These are phyloP conservation scores for Tipula helvola DNA, from an alignment of 2,888 invertebrate genomes.

Conservation along the genomic window DNA sequence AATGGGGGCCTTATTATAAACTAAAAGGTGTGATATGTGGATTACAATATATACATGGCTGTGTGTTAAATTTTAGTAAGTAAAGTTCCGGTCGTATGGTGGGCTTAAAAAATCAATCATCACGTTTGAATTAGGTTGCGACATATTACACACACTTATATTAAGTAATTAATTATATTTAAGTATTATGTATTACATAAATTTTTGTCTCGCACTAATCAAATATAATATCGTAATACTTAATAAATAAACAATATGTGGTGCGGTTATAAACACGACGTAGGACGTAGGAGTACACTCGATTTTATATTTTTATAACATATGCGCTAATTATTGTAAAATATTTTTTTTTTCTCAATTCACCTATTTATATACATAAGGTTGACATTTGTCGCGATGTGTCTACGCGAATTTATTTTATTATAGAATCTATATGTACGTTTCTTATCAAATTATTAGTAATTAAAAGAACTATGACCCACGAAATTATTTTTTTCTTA, in stretches of 20 bases:
- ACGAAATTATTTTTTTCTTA: neutral
- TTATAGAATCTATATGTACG: neutral
- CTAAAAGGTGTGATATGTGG: neutral
- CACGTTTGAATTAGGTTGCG: neutral
- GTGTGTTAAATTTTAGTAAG: neutral
- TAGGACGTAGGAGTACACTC: neutral
- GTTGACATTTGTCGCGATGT: neutral
- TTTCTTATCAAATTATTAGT: neutral
- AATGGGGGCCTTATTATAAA: neutral
- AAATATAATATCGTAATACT: neutral
- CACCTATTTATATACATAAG: neutral
- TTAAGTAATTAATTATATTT: neutral
- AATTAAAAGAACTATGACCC: neutral
- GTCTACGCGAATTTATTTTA: neutral
- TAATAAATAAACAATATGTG: neutral
- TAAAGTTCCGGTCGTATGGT: neutral
- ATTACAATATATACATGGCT: neutral
- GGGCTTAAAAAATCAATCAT: neutral
- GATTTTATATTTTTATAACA: neutral
- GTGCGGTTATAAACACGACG: neutral
- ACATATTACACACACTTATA: neutral
- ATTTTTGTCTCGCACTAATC: neutral
- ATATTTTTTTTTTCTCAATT: neutral
- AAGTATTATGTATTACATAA: neutral
- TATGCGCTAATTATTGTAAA: neutral